Percentiles rank a stretch among this genome's conserved stretches.
phyloP scores from a whole-genome alignment of 2,113 vertebrate genomes.

The Pampusana beccarii region DNA sequence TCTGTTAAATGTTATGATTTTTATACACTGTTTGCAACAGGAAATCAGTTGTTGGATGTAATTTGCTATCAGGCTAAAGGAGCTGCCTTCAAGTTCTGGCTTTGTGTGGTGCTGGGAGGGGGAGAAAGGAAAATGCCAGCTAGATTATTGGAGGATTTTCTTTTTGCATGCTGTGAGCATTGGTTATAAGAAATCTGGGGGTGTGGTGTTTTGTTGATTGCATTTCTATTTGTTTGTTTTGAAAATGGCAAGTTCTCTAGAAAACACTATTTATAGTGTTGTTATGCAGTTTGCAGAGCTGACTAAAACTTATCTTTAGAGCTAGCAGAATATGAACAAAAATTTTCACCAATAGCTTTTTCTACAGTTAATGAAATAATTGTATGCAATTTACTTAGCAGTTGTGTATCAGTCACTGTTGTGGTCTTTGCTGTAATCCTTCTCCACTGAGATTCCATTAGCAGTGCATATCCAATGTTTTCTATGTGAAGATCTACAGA shows the following conservation, averaged over 20 bases:
- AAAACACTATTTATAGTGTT: neutral
- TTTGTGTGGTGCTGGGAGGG: neutral
- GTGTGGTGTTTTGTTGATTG: neutral
- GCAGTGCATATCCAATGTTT: neutral
- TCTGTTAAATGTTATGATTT: neutral
- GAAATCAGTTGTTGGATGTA: neutral
- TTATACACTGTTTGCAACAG: neutral
- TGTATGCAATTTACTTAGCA: too few relatives aligned
- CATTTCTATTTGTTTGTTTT: neutral
- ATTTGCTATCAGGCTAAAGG: neutral
- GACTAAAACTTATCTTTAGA: neutral
- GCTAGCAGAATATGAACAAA: neutral
- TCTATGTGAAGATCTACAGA: neutral
- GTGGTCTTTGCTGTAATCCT: neutral
- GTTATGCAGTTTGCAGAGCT: neutral
- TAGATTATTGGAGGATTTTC: neutral
- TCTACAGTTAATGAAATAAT: neutral
- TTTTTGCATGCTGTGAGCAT: neutral
- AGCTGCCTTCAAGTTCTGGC: neutral
- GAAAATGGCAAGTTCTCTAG: neutral
- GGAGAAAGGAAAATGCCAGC: neutral
- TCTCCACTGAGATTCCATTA: neutral
- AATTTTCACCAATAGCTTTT: neutral
- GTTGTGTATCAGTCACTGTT: rapidly evolving
- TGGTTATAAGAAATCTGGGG: neutral